Conservation (phyloP, 2,888 invertebrate genomes). For the Rhyacophila evoluta region DNA sequence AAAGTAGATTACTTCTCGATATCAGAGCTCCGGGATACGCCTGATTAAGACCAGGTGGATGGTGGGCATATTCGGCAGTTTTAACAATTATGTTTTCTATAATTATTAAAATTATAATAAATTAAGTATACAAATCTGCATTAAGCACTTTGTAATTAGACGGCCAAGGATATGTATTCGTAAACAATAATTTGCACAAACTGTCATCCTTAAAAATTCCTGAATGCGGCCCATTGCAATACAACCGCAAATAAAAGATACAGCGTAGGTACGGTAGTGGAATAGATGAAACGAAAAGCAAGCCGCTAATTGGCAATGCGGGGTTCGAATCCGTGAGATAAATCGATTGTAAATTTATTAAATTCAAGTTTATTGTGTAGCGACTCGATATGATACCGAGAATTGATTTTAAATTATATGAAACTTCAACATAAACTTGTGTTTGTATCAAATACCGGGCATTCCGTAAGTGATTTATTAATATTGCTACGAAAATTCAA, state of each 20-base stretch:
- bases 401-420: background rate
- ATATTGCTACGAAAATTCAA: too few relatives aligned
- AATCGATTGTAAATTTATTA: background rate
- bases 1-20: too few relatives aligned
- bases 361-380: background rate
- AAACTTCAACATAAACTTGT: background rate
- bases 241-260: background rate
- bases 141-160: too few relatives aligned
- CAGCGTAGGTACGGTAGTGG: background rate
- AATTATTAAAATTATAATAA: too few relatives aligned
- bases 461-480: background rate
- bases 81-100: too few relatives aligned
- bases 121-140: too few relatives aligned
- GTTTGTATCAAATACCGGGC: background rate
- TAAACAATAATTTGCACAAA: too few relatives aligned
- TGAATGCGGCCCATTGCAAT: background rate
- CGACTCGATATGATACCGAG: background rate
- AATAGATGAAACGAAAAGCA: background rate
- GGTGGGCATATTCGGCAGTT: too few relatives aligned
- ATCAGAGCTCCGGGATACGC: too few relatives aligned
- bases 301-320: background rate
- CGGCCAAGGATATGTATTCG: too few relatives aligned
- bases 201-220: background rate
- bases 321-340: background rate
- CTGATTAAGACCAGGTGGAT: too few relatives aligned